phyloP scores from a whole-genome alignment of 2,797 vertebrate species.

The Onychomys leucogaster region DNA sequence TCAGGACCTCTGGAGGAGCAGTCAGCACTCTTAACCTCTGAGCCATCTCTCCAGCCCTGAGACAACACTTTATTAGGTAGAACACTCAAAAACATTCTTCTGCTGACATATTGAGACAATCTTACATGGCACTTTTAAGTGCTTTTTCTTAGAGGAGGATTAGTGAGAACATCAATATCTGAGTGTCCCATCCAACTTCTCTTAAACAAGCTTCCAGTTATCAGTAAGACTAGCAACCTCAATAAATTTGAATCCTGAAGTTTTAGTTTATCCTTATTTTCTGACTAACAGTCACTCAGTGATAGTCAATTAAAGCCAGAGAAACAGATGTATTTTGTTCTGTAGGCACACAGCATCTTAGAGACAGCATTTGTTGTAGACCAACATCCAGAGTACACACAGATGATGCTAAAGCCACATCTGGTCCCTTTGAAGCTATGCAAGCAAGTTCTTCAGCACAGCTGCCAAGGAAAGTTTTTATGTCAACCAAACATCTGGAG shows the following conservation, averaged over 20 bases:
- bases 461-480: neutral
- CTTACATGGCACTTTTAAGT: neutral
- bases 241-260: neutral
- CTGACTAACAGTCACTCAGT: neutral
- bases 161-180: neutral
- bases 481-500: slow-evolving; percentile 34
- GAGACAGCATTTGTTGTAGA: neutral
- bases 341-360: slow-evolving; percentile 30
- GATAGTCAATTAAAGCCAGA: neutral
- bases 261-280: neutral
- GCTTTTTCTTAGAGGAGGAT: neutral
- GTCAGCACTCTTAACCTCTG: too few relatives aligned
- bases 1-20: too few relatives aligned
- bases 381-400: slow-evolving; percentile 22
- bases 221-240: neutral
- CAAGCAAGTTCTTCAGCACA: neutral
- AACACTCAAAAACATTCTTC: neutral
- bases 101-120: neutral
- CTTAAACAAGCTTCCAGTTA: neutral
- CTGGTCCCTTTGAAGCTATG: slow-evolving; percentile 57
- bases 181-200: neutral
- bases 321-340: slow-evolving; percentile 36
- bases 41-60: too few relatives aligned
- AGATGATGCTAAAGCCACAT: slow-evolving; percentile 41
- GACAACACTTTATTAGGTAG: neutral